Evolutionary conservation across 2,113 vertebrate species (phyloP).

Genomic region (Bolborhynchus lineola): DNA sequence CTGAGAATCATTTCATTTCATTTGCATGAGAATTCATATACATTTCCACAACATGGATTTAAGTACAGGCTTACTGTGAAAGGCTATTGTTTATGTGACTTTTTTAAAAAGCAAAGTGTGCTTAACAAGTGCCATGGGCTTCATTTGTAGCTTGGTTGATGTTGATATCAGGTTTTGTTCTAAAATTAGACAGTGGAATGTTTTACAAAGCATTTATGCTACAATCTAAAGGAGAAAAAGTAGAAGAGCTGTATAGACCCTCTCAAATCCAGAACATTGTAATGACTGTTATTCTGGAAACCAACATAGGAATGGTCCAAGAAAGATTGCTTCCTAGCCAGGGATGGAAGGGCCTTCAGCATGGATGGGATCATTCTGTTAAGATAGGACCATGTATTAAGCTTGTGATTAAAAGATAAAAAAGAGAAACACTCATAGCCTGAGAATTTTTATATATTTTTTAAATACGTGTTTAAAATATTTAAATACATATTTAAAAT

Average conservation of each 20-base stretch:
- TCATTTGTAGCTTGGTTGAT: background rate
- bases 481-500: background rate
- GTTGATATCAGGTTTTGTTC: background rate
- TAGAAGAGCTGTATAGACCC: background rate
- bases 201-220: constrained; percentile 25
- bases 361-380: background rate
- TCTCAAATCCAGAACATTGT: background rate
- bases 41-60: background rate
- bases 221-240: background rate
- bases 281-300: background rate
- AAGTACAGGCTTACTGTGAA: background rate
- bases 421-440: background rate
- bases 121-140: constrained; percentile 18
- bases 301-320: background rate
- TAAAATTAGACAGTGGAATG: constrained; percentile 2
- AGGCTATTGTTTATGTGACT: constrained; percentile 51
- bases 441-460: background rate
- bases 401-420: background rate
- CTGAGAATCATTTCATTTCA: constrained; percentile 25
- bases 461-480: background rate
- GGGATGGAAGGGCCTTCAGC: background rate
- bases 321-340: background rate
- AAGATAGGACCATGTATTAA: background rate
- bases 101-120: constrained; percentile 37
- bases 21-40: background rate